Conservation (phyloP, 2,797 vertebrate genomes). For the Lutjanus campechanus region DNA sequence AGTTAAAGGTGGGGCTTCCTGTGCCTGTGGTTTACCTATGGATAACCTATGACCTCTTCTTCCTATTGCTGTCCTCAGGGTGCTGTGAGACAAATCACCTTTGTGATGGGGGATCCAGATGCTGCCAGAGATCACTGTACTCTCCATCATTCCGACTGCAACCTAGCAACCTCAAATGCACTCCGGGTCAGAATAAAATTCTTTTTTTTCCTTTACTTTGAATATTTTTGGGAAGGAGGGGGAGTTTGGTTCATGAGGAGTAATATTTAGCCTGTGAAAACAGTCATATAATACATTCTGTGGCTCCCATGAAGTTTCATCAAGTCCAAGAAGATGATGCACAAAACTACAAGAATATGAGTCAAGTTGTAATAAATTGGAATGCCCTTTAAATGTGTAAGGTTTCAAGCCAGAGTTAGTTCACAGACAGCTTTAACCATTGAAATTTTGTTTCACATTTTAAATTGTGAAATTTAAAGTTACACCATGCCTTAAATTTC, state of each 20-base stretch:
- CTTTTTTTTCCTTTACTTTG: background rate
- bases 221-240: no score
- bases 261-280: background rate
- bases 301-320: background rate
- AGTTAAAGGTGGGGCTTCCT: background rate
- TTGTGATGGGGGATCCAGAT: constrained; percentile 86
- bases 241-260: no score
- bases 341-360: background rate
- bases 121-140: constrained; percentile 82
- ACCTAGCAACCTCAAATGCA: constrained; percentile 11
- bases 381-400: background rate
- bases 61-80: constrained; percentile 80
- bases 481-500: background rate
- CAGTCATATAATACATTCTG: no score
- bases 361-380: background rate
- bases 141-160: constrained; percentile 68
- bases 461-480: background rate
- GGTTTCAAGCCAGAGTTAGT: no score
- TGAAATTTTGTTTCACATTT: background rate
- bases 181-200: background rate
- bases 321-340: no score
- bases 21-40: constrained; percentile 6
- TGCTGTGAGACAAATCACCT: constrained; percentile 85
- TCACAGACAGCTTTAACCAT: no score
- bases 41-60: constrained; percentile 20